Conservation (phyloP, 2,888 invertebrate species). For the Suillia variegata region DNA sequence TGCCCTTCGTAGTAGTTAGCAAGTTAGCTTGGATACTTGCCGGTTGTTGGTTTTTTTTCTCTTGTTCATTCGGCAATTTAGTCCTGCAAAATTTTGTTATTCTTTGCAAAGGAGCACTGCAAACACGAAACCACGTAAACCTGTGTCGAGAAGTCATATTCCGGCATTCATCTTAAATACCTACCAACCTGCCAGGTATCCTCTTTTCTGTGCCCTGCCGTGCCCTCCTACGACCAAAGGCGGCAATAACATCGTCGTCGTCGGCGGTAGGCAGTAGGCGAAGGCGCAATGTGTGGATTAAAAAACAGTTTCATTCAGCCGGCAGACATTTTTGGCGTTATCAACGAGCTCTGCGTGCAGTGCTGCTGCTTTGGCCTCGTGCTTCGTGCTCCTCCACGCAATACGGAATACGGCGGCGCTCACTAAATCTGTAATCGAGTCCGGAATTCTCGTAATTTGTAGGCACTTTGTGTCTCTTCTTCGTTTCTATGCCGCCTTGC, state of each 20-base stretch:
- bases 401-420: neutral
- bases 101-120: too few species aligned
- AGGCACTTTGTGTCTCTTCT: slow-evolving; percentile 28
- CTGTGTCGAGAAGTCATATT: slow-evolving; percentile 6
- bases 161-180: neutral
- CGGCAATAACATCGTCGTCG: too few species aligned
- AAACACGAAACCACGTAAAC: too few species aligned
- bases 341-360: slow-evolving; percentile 13
- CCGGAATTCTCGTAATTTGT: slow-evolving; percentile 35
- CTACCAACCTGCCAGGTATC: too few species aligned
- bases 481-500: neutral
- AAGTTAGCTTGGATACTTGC: too few species aligned
- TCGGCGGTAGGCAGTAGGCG: too few species aligned
- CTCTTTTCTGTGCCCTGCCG: too few species aligned
- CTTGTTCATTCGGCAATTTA: too few species aligned
- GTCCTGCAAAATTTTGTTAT: too few species aligned
- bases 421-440: slow-evolving; percentile 29
- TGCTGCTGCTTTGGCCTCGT: slow-evolving; percentile 11
- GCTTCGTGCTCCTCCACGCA: neutral
- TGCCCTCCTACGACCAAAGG: too few species aligned
- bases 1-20: too few species aligned
- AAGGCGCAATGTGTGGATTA: slow-evolving; percentile 19
- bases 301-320: slow-evolving; percentile 19
- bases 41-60: too few species aligned
- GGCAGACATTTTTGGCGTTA: slow-evolving; percentile 26